Conservation (phyloP, 2,113 vertebrate species). For the Motacilla tschutschensis region DNA sequence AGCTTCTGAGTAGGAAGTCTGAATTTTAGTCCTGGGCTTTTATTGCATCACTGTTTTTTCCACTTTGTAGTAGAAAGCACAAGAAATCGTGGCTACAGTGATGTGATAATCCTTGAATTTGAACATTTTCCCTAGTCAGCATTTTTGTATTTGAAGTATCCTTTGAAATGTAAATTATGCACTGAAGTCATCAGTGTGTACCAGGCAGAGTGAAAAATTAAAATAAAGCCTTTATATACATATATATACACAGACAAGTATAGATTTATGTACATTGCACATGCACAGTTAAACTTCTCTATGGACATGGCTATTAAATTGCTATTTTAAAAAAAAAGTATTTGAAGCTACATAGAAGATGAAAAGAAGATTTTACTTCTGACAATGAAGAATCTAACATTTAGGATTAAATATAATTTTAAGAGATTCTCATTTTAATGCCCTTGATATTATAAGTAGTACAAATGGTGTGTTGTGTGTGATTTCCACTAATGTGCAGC, state of each 20-base stretch:
- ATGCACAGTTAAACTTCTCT: neutral
- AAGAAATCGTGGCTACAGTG: neutral
- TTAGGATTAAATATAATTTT: slow-evolving; percentile 8
- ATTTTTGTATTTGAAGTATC: neutral
- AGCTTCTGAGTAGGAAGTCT: neutral
- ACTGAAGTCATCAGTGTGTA: neutral
- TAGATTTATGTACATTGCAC: neutral
- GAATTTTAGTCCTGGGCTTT: neutral
- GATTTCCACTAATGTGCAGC: slow-evolving; percentile 32
- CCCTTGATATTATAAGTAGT: neutral
- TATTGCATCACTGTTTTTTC: neutral
- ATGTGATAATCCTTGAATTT: neutral
- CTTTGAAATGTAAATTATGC: slow-evolving; percentile 20
- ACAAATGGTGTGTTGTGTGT: slow-evolving; percentile 3
- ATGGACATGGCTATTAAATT: neutral
- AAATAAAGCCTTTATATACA: neutral
- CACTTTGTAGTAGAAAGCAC: neutral
- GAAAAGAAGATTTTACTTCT: neutral
- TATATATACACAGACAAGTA: neutral
- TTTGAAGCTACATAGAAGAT: neutral
- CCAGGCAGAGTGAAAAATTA: neutral
- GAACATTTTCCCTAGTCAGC: neutral
- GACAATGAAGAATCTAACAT: neutral
- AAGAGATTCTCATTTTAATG: neutral
- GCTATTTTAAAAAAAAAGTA: neutral